Evolutionary conservation across 2,888 invertebrate genomes (phyloP).

Genomic region (Atethmia centrago): DNA sequence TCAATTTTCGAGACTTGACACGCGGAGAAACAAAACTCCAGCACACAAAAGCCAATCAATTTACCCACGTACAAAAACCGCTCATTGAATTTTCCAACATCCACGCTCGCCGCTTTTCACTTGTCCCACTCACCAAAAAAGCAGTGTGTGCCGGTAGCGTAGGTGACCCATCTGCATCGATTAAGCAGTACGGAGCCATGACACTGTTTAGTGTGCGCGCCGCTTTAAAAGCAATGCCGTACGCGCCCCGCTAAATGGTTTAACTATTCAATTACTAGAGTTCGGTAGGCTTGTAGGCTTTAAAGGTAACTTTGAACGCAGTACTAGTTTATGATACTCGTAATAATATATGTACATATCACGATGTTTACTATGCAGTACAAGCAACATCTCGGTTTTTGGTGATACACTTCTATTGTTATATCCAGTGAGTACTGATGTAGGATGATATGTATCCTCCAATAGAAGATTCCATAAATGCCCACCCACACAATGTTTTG

Average conservation of each 20-base stretch:
- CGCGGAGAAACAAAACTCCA: no score
- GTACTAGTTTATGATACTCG: not conserved
- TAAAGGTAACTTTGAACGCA: not conserved
- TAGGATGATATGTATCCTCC: no score
- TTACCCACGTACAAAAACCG: not conserved
- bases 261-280: constrained; percentile 41
- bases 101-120: not conserved
- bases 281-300: constrained; percentile 21
- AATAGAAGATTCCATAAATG: no score
- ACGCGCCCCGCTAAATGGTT: constrained; percentile 21
- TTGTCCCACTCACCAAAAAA: constrained; percentile 52
- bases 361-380: not conserved
- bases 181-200: constrained; percentile 57
- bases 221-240: constrained; percentile 43
- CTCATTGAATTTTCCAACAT: not conserved
- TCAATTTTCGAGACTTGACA: no score
- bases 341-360: no score
- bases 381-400: not conserved
- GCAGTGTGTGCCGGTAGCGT: constrained; percentile 50
- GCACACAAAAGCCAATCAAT: no score
- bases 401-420: no score
- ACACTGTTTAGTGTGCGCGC: constrained; percentile 53
- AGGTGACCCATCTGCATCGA: constrained; percentile 65
- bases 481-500: no score
- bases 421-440: no score